A percentile compares a stretch with the other conserved stretches of the same genome.
phyloP scores from a whole-genome alignment of 2,888 invertebrate genomes.

The Diplolepis rosae region DNA sequence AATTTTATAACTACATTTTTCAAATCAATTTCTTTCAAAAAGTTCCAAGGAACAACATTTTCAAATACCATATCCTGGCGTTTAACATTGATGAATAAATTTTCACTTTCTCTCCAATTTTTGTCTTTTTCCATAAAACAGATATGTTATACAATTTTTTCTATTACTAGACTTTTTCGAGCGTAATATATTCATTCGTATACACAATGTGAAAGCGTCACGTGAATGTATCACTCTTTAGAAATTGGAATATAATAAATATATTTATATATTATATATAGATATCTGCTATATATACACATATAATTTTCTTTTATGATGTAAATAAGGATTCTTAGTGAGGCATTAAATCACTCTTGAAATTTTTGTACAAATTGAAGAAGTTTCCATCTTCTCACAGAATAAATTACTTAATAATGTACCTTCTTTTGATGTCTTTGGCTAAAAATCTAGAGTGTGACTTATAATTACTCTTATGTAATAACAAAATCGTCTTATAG shows the following conservation, averaged over 20 bases:
- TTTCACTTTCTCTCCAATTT: slow-evolving; percentile 27
- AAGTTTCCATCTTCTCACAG: slow-evolving; percentile 42
- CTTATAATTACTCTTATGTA: slow-evolving; percentile 42
- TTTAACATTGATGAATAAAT: slow-evolving; percentile 22
- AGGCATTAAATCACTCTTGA: slow-evolving; percentile 49
- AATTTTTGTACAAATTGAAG: slow-evolving; percentile 55
- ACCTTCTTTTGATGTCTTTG: slow-evolving; percentile 61
- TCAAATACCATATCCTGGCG: not conserved
- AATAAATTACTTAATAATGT: slow-evolving; percentile 48
- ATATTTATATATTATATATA: slow-evolving; percentile 48
- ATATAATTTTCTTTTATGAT: slow-evolving; percentile 51
- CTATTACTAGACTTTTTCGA: slow-evolving; percentile 32
- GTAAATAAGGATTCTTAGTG: slow-evolving; percentile 54
- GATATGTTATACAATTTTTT: slow-evolving; percentile 35
- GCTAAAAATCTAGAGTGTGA: slow-evolving; percentile 58
- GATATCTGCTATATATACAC: slow-evolving; percentile 43
- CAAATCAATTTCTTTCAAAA: not conserved
- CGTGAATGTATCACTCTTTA: slow-evolving; percentile 8
- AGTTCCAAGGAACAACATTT: not conserved
- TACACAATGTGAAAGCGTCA: slow-evolving; percentile 47
- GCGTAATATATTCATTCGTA: slow-evolving; percentile 41
- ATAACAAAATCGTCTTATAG: slow-evolving; percentile 46
- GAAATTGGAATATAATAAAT: slow-evolving; percentile 59
- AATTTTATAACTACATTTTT: too few relatives aligned
- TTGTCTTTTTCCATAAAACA: slow-evolving; percentile 29